These are phyloP conservation scores for Forbesichthys agassizii DNA, from an alignment of 2,113 vertebrate species.

Conservation along the genomic window DNA sequence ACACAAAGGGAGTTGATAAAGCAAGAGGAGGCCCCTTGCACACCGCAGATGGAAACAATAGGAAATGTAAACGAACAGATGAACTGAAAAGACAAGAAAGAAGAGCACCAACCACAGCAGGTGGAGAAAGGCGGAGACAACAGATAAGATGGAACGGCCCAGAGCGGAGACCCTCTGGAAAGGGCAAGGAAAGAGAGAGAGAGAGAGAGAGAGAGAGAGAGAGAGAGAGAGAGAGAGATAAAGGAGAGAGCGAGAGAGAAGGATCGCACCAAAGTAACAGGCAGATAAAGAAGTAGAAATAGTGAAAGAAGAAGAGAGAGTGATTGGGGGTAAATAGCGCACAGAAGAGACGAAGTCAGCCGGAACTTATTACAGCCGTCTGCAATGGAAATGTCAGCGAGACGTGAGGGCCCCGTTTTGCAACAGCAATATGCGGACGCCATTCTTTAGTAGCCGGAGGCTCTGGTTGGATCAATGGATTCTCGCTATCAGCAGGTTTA, in stretches of 20 bases:
- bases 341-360: slow-evolving; percentile 19
- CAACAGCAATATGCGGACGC: slow-evolving; percentile 49
- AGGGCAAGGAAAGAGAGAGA: slow-evolving; percentile 46
- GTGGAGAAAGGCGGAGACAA: slow-evolving; percentile 22
- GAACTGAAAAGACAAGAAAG: no score
- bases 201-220: slow-evolving; percentile 22
- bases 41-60: slow-evolving; percentile 32
- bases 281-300: slow-evolving; percentile 8
- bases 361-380: slow-evolving; percentile 56
- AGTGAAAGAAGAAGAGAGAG: slow-evolving; percentile 23
- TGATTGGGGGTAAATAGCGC: slow-evolving; percentile 29
- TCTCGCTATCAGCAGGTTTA: slow-evolving; percentile 48
- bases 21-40: background rate
- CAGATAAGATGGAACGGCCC: slow-evolving; percentile 47
- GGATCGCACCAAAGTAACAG: slow-evolving; percentile 2
- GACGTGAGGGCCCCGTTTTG: slow-evolving; percentile 46
- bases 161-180: slow-evolving; percentile 42
- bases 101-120: slow-evolving; percentile 14
- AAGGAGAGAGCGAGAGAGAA: slow-evolving; percentile 21
- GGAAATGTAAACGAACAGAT: background rate
- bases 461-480: slow-evolving; percentile 57
- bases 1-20: background rate
- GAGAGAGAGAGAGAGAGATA: slow-evolving; percentile 25
- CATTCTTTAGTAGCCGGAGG: slow-evolving; percentile 63
- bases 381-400: slow-evolving; percentile 68